Evolutionary conservation across 2,113 vertebrate genomes (phyloP), one percentile per base, ranked within the genome.

Genomic region (Chunga burmeisteri): DNA sequence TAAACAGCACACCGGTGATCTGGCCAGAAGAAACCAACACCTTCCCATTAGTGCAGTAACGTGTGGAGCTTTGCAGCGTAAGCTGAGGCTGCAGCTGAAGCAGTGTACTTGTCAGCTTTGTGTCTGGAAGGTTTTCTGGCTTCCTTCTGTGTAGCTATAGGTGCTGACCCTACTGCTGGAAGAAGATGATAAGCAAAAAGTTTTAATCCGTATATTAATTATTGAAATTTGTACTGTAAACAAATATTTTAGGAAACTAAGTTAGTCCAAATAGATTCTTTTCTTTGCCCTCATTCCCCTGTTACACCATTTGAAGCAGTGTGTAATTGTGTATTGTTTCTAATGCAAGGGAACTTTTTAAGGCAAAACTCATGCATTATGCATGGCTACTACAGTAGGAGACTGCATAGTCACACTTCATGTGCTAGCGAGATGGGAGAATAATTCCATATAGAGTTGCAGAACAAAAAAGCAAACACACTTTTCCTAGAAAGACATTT

Each of bases 121-220:
- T 2, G 5, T 81, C n/a, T 38, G 63, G 63, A 97, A 94, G 79
- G 27, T 94, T 94, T 92, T 72, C 94, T 94, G 92, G 50, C 67
- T 85, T 66, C 73, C 52, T 56, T 86, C 75, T 66, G 27, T 61
- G n/a, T 13, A 95, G 55, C 72, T 96, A 26, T 71, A 97, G 94
- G 90, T 95, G 91, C 65, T 97, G 96, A 97, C 96, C 97, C 89
- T 90, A 82, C 87, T 95, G 85, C 97, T 98, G 97, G 87, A 96
- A 98, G 36, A 62, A 50, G 77, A 58, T 79, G 97, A 98, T 97
- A 98, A 97, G 97, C 81, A 96, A 95, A 96, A 81, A 50, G 26
- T 93, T 97, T 96, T 97, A 97, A 97, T 97, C 91, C 8, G 0
- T 81, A 92, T 81, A 96, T 95, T 97, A 98, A 97, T 97, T 97